These are phyloP conservation scores for Blastomussa wellsi DNA, from an alignment of 92 coral and sea anemone species.

Conservation along the genomic window DNA sequence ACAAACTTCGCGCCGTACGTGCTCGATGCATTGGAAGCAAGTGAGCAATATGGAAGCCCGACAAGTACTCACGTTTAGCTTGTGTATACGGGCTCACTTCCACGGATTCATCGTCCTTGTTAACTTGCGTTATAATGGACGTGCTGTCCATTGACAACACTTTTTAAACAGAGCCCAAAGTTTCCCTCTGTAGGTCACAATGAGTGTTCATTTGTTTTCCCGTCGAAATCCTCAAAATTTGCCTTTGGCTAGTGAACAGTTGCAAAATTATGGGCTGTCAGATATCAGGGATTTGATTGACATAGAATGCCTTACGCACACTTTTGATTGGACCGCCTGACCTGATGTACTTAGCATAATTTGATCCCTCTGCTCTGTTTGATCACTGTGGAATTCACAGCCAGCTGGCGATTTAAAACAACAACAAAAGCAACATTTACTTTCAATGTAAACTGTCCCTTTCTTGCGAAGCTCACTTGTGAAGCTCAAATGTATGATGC, in stretches of 20 bases:
- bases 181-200: constrained; percentile 15
- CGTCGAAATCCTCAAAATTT: constrained; percentile 6
- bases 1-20: constrained; percentile 21
- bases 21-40: constrained; percentile 24
- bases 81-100: constrained; percentile 79
- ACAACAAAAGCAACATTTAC: background rate
- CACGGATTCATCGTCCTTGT: constrained; percentile 88
- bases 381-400: constrained; percentile 16
- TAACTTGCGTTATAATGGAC: constrained; percentile 99
- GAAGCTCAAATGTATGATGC: background rate
- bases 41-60: constrained; percentile 48
- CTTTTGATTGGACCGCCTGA: constrained; percentile 23
- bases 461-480: background rate
- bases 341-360: constrained; percentile 30
- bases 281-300: constrained; percentile 69
- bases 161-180: constrained; percentile 45
- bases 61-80: constrained; percentile 74
- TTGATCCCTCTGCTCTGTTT: constrained; percentile 2
- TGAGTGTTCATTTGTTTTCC: constrained; percentile 44
- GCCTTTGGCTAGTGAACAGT: constrained; percentile 30
- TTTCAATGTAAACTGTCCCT: background rate
- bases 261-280: constrained; percentile 89
- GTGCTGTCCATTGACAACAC: constrained; percentile 93
- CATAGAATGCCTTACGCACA: constrained; percentile 53
- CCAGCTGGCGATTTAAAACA: constrained; percentile 18